phyloP scores from a whole-genome alignment of 2,797 vertebrate species.

The Fistularia commersonii region DNA sequence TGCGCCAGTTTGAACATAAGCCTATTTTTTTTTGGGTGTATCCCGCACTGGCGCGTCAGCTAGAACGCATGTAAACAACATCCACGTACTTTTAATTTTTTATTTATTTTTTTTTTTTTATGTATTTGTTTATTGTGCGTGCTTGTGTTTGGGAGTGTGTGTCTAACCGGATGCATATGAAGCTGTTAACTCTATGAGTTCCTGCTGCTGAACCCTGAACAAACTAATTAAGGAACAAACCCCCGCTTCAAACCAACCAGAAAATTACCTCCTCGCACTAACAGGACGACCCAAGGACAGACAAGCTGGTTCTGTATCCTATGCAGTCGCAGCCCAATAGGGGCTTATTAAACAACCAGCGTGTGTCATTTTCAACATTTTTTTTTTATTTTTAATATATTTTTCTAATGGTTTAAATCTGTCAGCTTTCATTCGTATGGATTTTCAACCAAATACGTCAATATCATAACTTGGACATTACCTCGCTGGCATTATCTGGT shows the following conservation, averaged over 20 bases:
- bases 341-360: constrained; percentile 50
- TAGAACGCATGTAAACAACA: too few relatives aligned
- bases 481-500: too few relatives aligned
- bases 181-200: constrained; percentile 57
- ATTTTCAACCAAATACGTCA: too few relatives aligned
- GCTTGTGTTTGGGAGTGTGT: constrained; percentile 13
- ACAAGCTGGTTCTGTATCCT: constrained; percentile 61
- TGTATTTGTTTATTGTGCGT: background rate
- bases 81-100: too few relatives aligned
- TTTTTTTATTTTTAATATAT: constrained; percentile 11
- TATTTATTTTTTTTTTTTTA: too few relatives aligned
- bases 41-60: too few relatives aligned
- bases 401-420: too few relatives aligned
- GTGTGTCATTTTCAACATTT: constrained; percentile 53
- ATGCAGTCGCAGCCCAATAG: constrained; percentile 55
- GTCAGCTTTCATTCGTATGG: too few relatives aligned
- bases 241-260: constrained; percentile 82
- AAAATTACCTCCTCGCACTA: constrained; percentile 80
- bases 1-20: too few relatives aligned
- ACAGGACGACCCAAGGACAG: constrained; percentile 75
- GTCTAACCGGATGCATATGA: too few relatives aligned
- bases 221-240: constrained; percentile 81
- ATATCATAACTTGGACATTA: too few relatives aligned
- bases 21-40: too few relatives aligned
- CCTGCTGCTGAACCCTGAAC: constrained; percentile 67